These are phyloP conservation scores for Laspeyria flexula DNA, from an alignment of 2,888 invertebrate species.

Conservation along the genomic window DNA sequence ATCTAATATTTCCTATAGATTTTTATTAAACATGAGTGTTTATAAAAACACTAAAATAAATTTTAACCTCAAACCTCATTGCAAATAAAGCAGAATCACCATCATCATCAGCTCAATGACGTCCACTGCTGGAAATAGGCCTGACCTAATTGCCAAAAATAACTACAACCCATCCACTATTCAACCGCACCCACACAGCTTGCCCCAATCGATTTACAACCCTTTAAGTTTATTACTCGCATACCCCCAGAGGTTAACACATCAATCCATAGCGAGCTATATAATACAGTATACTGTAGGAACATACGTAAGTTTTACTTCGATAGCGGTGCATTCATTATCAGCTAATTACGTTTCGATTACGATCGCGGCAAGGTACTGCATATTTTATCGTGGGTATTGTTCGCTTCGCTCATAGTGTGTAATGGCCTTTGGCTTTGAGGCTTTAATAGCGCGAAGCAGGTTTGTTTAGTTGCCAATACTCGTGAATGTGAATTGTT, in stretches of 20 bases:
- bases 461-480: slow-evolving; percentile 35
- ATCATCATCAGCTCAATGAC: too few species aligned
- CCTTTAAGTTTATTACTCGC: too few species aligned
- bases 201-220: too few species aligned
- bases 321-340: slow-evolving; percentile 51
- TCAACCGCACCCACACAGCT: too few species aligned
- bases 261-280: slow-evolving; percentile 5
- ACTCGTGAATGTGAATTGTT: slow-evolving; percentile 24
- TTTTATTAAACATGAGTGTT: too few species aligned
- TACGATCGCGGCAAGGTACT: slow-evolving; percentile 57
- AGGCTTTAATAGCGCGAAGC: slow-evolving; percentile 30
- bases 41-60: too few species aligned
- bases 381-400: slow-evolving; percentile 59
- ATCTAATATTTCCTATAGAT: too few species aligned
- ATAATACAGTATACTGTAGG: neutral
- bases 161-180: too few species aligned
- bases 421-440: slow-evolving; percentile 43
- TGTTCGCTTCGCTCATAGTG: slow-evolving; percentile 48
- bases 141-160: too few species aligned
- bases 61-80: too few species aligned
- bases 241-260: slow-evolving; percentile 1
- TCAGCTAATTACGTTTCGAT: slow-evolving; percentile 60
- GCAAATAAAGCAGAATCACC: too few species aligned
- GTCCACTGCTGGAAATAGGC: too few species aligned
- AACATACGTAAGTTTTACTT: slow-evolving; percentile 27